phyloP scores from a whole-genome alignment of 35 echinoderm and acorn worm genomes.

The Ophiothrix spiculata region DNA sequence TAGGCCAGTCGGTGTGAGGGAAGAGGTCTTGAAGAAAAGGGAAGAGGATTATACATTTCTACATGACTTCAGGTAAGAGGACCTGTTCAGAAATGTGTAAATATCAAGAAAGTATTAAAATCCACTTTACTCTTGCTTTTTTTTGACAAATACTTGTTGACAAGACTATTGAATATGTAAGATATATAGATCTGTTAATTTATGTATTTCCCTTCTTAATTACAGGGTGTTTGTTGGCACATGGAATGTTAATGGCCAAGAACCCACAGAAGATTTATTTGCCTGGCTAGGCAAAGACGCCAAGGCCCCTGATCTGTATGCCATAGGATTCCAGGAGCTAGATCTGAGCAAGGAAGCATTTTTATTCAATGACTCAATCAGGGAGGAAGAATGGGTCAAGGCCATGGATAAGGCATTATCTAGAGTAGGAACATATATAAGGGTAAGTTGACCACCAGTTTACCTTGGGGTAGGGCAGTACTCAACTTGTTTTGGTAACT shows the following conservation, averaged over 20 bases:
- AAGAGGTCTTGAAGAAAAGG: slow-evolving; percentile 77
- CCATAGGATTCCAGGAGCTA: slow-evolving; percentile 89
- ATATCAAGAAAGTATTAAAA: no score
- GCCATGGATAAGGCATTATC: slow-evolving; percentile 44
- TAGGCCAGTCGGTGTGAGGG: slow-evolving; percentile 71
- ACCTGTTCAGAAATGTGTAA: no score
- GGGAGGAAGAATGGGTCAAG: slow-evolving; percentile 89
- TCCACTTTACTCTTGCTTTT: no score
- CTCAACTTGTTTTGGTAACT: no score
- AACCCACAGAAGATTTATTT: slow-evolving; percentile 37
- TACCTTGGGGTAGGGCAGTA: no score
- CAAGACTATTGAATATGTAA: no score
- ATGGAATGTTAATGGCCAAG: slow-evolving; percentile 97
- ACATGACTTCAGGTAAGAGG: slow-evolving; percentile 75
- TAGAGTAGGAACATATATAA: slow-evolving; percentile 47
- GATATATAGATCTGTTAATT: neutral
- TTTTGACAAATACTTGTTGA: no score
- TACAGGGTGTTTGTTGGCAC: slow-evolving; percentile 85
- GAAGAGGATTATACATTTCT: slow-evolving; percentile 81
- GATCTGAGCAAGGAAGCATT: slow-evolving; percentile 98
- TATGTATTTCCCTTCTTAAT: slow-evolving; percentile 14
- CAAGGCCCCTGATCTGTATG: slow-evolving; percentile 71
- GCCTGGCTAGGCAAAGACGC: slow-evolving; percentile 55
- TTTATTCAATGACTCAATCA: slow-evolving; percentile 86
- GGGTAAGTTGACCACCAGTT: slow-evolving; percentile 5